A percentile compares a stretch with the other conserved stretches of the same genome.
phyloP scores from a whole-genome alignment of 1,140 invertebrate genomes.

The Calephelis nemesis region DNA sequence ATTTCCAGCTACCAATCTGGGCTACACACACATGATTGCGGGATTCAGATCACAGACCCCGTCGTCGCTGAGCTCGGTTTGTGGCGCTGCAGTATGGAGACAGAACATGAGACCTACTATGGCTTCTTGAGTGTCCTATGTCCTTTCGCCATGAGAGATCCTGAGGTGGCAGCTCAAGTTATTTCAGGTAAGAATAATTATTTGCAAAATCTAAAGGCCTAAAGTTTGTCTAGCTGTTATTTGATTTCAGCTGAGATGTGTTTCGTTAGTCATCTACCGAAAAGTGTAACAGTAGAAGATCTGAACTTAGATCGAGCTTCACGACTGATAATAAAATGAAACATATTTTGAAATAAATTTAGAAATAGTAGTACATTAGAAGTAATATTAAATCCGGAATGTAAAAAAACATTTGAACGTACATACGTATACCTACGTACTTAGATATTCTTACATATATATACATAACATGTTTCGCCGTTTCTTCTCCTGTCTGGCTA shows the following conservation, averaged over 20 bases:
- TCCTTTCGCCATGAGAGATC: slow-evolving; percentile 43
- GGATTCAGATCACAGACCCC: slow-evolving; percentile 46
- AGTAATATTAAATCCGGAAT: too few species aligned
- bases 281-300: too few species aligned
- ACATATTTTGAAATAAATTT: too few species aligned
- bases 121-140: slow-evolving; percentile 48
- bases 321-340: too few species aligned
- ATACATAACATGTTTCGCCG: too few species aligned
- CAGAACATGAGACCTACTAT: slow-evolving; percentile 44
- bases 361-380: too few species aligned
- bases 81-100: slow-evolving; percentile 60
- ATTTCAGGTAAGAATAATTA: slow-evolving; percentile 30
- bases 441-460: too few species aligned
- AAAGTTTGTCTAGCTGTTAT: not conserved
- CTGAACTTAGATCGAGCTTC: too few species aligned
- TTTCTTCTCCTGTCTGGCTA: too few species aligned
- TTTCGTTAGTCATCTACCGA: not conserved
- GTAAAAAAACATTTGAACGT: too few species aligned
- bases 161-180: slow-evolving; percentile 42
- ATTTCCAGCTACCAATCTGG: slow-evolving; percentile 40
- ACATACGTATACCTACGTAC: too few species aligned
- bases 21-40: slow-evolving; percentile 42
- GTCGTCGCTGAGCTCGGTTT: slow-evolving; percentile 43
- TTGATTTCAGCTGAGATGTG: not conserved
- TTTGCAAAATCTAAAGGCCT: not conserved